A percentile compares a stretch with the other conserved stretches of the same genome.
phyloP scores from a whole-genome alignment of 2,888 invertebrate species.

The Euplagia quadripunctaria region DNA sequence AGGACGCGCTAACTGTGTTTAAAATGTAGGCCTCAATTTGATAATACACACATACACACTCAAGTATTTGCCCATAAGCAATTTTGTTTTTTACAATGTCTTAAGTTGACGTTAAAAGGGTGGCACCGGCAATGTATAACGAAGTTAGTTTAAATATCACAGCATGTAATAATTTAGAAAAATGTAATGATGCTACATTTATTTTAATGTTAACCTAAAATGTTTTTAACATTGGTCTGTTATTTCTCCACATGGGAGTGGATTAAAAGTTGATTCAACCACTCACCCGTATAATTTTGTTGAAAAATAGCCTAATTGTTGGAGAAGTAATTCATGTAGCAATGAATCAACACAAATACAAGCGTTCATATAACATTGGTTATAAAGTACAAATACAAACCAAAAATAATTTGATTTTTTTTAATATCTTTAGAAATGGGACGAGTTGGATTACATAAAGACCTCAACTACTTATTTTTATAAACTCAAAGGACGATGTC shows the following conservation, averaged over 20 bases:
- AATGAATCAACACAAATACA: background rate
- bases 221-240: too few species aligned
- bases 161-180: too few species aligned
- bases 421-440: background rate
- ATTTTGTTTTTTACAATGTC: constrained; percentile 2
- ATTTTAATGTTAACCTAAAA: too few species aligned
- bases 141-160: background rate
- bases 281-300: background rate
- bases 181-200: too few species aligned
- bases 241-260: too few species aligned
- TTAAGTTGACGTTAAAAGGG: too few species aligned
- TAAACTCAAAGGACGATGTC: background rate
- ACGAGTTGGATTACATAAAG: background rate
- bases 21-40: constrained; percentile 29
- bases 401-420: background rate
- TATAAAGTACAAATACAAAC: background rate
- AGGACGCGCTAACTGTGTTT: constrained; percentile 39
- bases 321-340: background rate
- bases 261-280: too few species aligned
- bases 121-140: too few species aligned
- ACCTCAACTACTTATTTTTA: background rate
- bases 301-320: too few species aligned
- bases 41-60: constrained; percentile 27
- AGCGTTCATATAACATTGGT: background rate
- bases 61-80: constrained; percentile 10